Conservation (phyloP, 2,797 vertebrate species). For the Heteromormyrus szaboi region DNA sequence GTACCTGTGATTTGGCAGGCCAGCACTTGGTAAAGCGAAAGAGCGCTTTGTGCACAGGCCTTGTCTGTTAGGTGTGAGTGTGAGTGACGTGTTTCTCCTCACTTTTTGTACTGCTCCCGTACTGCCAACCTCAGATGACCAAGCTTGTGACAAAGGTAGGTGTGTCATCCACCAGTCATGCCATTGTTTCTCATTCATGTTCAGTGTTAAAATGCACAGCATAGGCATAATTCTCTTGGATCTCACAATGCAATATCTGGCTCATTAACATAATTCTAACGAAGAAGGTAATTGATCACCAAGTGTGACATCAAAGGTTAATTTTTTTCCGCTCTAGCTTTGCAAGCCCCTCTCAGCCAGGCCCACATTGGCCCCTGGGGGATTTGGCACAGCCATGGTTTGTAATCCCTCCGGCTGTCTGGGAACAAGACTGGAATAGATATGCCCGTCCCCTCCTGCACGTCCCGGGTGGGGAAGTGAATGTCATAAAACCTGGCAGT, state of each 20-base stretch:
- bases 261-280: background rate
- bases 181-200: background rate
- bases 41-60: background rate
- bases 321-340: background rate
- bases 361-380: background rate
- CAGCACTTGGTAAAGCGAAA: background rate
- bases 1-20: background rate
- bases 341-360: background rate
- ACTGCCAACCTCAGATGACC: constrained; percentile 80
- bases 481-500: background rate
- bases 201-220: background rate
- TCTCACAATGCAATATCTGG: background rate
- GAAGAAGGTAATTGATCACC: background rate
- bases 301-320: background rate
- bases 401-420: constrained; percentile 15
- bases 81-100: constrained; percentile 22
- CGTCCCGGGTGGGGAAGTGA: background rate
- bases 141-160: constrained; percentile 82
- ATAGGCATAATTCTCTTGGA: background rate
- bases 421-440: background rate
- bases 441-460: background rate
- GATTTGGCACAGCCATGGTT: background rate
- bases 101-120: constrained; percentile 60
- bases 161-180: constrained; percentile 24
- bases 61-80: constrained; percentile 11